Evolutionary conservation across 2,113 vertebrate genomes (phyloP).

Genomic region (Solenodon paradoxus): DNA sequence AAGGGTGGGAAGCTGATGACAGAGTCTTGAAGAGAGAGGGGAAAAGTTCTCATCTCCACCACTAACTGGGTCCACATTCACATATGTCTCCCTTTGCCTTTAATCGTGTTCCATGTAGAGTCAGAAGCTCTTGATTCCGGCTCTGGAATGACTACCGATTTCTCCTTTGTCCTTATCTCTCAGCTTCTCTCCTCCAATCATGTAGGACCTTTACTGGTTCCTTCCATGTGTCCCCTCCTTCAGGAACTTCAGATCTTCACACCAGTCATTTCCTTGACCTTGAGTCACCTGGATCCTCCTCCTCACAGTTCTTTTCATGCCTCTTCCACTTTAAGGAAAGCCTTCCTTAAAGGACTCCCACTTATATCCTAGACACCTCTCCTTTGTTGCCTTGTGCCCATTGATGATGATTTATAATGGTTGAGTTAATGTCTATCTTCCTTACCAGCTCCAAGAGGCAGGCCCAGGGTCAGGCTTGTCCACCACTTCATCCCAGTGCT

Average conservation of each 20-base stretch:
- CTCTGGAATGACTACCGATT: background rate
- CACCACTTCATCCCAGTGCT: rapidly evolving
- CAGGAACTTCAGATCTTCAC: background rate
- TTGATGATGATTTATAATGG: rapidly evolving
- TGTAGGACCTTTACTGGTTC: too few relatives aligned
- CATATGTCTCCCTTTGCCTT: rapidly evolving
- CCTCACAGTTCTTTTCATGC: background rate
- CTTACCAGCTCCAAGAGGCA: background rate
- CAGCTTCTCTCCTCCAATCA: background rate
- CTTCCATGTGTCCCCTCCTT: background rate
- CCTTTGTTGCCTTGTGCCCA: background rate
- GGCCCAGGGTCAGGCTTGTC: background rate
- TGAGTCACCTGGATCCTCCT: background rate
- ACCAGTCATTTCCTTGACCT: background rate
- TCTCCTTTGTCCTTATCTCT: background rate
- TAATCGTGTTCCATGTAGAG: rapidly evolving
- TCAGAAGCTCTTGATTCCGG: background rate
- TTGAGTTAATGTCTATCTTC: background rate
- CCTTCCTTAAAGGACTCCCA: background rate
- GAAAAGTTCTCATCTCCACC: rapidly evolving
- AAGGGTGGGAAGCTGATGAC: too few relatives aligned
- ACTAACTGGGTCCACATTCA: rapidly evolving
- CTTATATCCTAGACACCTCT: background rate
- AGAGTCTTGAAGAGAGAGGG: rapidly evolving
- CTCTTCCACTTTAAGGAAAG: background rate